Evolutionary conservation across 2,888 invertebrate genomes (phyloP).

Genomic region (Macrosiphum euphorbiae): DNA sequence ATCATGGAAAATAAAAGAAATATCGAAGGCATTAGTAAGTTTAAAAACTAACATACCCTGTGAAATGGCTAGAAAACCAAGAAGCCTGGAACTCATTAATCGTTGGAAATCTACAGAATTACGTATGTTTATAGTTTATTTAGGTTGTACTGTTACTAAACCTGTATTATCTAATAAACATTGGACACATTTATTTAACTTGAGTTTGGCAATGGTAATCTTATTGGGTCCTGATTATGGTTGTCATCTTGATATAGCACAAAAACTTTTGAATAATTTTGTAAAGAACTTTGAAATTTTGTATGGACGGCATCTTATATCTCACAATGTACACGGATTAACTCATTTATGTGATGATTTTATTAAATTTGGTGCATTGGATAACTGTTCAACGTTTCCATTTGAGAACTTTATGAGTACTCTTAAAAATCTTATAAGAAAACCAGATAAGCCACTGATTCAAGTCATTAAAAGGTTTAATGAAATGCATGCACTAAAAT

Average conservation of each 20-base stretch:
- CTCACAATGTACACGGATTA: conserved; percentile 20
- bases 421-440: not conserved
- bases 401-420: conserved; percentile 29
- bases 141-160: conserved; percentile 33
- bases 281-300: conserved; percentile 11
- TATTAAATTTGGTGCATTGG: conserved; percentile 21
- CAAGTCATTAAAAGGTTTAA: conserved; percentile 27
- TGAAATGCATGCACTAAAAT: not conserved
- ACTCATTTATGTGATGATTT: conserved; percentile 22
- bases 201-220: not conserved
- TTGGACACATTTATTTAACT: conserved; percentile 30
- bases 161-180: conserved; percentile 25
- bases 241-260: not conserved
- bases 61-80: conserved; percentile 38
- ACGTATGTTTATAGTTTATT: conserved; percentile 23
- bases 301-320: conserved; percentile 34
- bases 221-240: too few relatives aligned
- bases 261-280: not conserved
- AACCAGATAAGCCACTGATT: conserved; percentile 20
- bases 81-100: conserved; percentile 16
- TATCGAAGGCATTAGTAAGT: not conserved
- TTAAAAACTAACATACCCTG: conserved; percentile 28
- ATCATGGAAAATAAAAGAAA: conserved; percentile 35
- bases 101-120: conserved; percentile 22
- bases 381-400: not conserved